A percentile compares a stretch with the other conserved stretches of the same genome.
phyloP scores from a whole-genome alignment of 2,888 invertebrate genomes.

The Diplolepis rosae region DNA sequence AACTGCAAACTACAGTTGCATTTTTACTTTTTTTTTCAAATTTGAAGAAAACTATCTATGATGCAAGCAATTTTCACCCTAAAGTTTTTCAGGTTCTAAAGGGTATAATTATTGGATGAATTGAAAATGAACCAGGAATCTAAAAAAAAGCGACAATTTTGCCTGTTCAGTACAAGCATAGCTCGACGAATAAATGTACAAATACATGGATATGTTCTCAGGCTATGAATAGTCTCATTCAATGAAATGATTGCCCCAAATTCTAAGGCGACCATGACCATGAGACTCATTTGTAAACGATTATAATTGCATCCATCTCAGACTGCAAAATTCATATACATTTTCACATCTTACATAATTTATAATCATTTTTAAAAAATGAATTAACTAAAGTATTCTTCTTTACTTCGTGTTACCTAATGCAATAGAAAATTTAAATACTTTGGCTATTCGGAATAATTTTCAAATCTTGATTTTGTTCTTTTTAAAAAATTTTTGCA shows the following conservation, averaged over 20 bases:
- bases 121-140: neutral
- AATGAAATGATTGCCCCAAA: slow-evolving; percentile 25
- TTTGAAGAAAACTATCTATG: too few species aligned
- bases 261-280: slow-evolving; percentile 17
- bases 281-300: neutral
- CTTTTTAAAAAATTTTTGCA: too few species aligned
- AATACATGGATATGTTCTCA: neutral
- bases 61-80: too few species aligned
- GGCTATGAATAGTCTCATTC: slow-evolving; percentile 2
- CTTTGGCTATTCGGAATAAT: too few species aligned
- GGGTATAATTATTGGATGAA: neutral
- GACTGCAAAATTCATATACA: neutral
- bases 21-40: too few species aligned
- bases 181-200: neutral
- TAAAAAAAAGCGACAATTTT: neutral
- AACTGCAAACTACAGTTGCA: too few species aligned
- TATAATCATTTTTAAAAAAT: neutral
- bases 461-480: too few species aligned
- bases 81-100: neutral
- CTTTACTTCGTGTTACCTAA: too few species aligned
- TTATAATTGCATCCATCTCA: neutral
- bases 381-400: too few species aligned
- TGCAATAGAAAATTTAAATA: too few species aligned
- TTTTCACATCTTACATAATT: too few species aligned
- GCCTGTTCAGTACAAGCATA: neutral